Evolutionary conservation across 64 coral and sea anemone genomes (phyloP).

Genomic region (Montipora foliosa): DNA sequence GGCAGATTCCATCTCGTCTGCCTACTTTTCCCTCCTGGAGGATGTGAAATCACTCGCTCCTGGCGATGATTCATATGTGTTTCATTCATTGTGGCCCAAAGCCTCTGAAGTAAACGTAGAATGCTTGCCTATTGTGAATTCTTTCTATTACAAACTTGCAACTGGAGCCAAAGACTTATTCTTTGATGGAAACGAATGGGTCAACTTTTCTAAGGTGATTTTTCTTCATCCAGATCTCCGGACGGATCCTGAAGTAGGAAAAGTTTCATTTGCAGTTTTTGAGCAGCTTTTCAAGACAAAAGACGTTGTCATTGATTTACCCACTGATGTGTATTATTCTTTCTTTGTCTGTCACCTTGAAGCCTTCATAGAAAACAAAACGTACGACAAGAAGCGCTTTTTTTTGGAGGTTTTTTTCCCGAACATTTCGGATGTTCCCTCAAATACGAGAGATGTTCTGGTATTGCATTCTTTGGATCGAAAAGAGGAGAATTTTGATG

Average conservation of each 20-base stretch:
- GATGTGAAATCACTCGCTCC: constrained; percentile 6
- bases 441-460: constrained; percentile 33
- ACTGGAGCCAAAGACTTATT: not conserved
- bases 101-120: not conserved
- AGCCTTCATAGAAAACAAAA: too few species aligned
- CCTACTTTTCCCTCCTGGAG: constrained; percentile 69
- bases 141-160: not conserved
- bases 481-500: not conserved
- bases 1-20: constrained; percentile 63
- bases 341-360: not conserved
- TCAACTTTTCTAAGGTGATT: not conserved
- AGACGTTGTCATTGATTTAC: constrained; percentile 47
- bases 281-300: not conserved
- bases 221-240: constrained; percentile 16
- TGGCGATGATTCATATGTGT: not conserved
- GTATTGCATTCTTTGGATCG: constrained; percentile 60
- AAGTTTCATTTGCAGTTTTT: not conserved
- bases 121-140: not conserved
- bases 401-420: constrained; percentile 69
- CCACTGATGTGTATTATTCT: constrained; percentile 53
- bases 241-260: not conserved
- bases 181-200: not conserved
- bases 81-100: constrained; percentile 8
- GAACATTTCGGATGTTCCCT: not conserved
- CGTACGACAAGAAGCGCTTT: constrained; percentile 26